phyloP scores from a whole-genome alignment of 2,888 invertebrate species.

The Tolmerus cingulatus region DNA sequence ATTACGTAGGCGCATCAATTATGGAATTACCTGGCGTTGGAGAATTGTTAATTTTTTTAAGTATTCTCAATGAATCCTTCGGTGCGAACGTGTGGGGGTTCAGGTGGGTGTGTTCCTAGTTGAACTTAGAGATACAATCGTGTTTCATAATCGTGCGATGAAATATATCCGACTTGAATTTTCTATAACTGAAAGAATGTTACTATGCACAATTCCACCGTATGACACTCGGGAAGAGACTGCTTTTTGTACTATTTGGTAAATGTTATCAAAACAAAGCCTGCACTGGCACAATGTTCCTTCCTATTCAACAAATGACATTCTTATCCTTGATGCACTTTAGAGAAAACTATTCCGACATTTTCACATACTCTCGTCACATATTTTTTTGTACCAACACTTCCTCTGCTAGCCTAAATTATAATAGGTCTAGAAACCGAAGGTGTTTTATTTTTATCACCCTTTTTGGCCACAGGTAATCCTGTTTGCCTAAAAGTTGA shows the following conservation, averaged over 20 bases:
- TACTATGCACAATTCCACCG: neutral
- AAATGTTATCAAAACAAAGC: neutral
- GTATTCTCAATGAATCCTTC: slow-evolving; percentile 6
- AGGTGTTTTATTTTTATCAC: neutral
- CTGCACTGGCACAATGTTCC: neutral
- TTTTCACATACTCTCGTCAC: neutral
- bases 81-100: neutral
- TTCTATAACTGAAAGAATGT: neutral
- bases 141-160: neutral
- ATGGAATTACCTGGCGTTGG: slow-evolving; percentile 24
- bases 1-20: neutral
- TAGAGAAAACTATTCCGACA: neutral
- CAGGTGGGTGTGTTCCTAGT: neutral
- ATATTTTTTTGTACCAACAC: neutral
- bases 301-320: neutral
- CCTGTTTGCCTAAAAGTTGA: neutral
- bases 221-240: neutral
- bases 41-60: slow-evolving; percentile 34
- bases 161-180: slow-evolving; percentile 1
- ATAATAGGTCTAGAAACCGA: neutral
- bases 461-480: neutral
- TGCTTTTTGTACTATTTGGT: neutral
- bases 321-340: neutral
- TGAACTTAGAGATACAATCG: neutral
- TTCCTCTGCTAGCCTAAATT: neutral